These are phyloP conservation scores for Eudemis profundana DNA, from an alignment of 2,888 invertebrate genomes.

Conservation along the genomic window DNA sequence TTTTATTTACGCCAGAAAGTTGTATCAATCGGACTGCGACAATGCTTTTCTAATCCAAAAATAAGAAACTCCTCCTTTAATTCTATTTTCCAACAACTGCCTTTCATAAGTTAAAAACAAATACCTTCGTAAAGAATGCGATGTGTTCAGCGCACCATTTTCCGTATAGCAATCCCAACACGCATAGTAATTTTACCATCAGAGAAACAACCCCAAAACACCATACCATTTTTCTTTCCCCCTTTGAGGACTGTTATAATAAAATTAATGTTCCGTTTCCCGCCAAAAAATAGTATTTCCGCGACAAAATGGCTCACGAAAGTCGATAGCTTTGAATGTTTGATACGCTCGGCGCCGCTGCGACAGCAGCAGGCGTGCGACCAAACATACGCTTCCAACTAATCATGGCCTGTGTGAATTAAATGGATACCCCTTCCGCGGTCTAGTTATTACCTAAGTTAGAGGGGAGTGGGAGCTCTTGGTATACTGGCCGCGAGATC, in stretches of 20 bases:
- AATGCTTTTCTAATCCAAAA: no score
- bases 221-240: slow-evolving; percentile 50
- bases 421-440: slow-evolving; percentile 27
- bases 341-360: slow-evolving; percentile 55
- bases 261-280: slow-evolving; percentile 61
- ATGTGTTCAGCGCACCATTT: slow-evolving; percentile 1
- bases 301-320: slow-evolving; percentile 59
- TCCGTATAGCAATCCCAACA: slow-evolving; percentile 13
- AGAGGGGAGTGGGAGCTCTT: slow-evolving; percentile 46
- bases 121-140: neutral
- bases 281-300: slow-evolving; percentile 56
- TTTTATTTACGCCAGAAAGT: no score
- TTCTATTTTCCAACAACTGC: no score
- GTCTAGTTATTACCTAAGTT: neutral
- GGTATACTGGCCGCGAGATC: slow-evolving; percentile 44
- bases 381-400: slow-evolving; percentile 49
- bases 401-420: slow-evolving; percentile 46
- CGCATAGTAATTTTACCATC: slow-evolving; percentile 27
- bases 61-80: neutral
- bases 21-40: neutral
- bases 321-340: slow-evolving; percentile 65
- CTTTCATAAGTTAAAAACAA: neutral
- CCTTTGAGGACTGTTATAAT: slow-evolving; percentile 52
- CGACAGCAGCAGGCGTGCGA: slow-evolving; percentile 47
- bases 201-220: slow-evolving; percentile 32